Evolutionary conservation across 1,140 invertebrate genomes (phyloP), one percentile per base, ranked within the genome.

Genomic region (Anastrepha ludens): DNA sequence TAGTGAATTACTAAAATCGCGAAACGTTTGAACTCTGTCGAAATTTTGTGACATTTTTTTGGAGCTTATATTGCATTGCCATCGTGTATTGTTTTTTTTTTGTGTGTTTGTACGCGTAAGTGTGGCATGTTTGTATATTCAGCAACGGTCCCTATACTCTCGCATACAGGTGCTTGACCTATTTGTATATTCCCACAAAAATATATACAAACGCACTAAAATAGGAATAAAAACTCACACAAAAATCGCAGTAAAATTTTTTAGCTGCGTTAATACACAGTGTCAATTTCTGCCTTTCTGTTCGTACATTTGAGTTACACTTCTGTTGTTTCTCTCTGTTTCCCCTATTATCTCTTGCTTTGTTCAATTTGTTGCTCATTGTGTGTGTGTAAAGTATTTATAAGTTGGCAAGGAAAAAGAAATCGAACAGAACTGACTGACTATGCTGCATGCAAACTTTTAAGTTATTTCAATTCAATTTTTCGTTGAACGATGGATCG

Each of bases 401-500:
- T 81, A 81, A 81, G 74, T 81, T 81, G 74, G 20, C 50, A 81
- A 81, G 47, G 44, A 20, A 87, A 87, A 55, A 44, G 15, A 87
- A 55, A 65, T 17, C 20, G 59, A 39, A 85, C 62, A 65, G 39
- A 85, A 87, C 8, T 47, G 85, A 88, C 50, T 86, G 62, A 87
- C 65, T 81, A 88, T 88, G 87, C 85, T 88, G 87, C 87, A 88
- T 88, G 88, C 91, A 90, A 90, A 92, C 89, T 90, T 91, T 92
- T 91, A 90, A 92, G 91, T 92, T 92, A 89, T 90, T 91, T 90
- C 88, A 91, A 91, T 90, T 90, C 89, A 90, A 91, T 92, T 92
- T 92, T 90, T 90, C 74, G 91, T 92, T 92, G 86, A 92, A 92
- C 91, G 92, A 92, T 92, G 91, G 91, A 92, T 92, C 91, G 91